Base-by-base conservation (phyloP, 2,888 invertebrate species). In the Cosmopolites sordidus region DNA sequence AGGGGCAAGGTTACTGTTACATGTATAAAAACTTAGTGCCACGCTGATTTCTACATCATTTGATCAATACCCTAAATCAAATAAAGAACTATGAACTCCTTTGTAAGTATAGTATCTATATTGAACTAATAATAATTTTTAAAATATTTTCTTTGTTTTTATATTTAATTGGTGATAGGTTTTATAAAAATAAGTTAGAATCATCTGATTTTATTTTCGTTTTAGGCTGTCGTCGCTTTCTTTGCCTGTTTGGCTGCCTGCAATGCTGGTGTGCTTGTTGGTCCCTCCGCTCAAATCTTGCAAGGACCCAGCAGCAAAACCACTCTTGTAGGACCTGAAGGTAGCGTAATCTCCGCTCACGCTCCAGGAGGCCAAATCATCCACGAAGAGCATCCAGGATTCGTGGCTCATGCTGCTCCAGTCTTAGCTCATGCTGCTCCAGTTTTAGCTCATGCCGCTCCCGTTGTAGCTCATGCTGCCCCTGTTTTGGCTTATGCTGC, bases 271-370 rank as follows among this genome's bases (percentile, higher is more conserved):
- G 38, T n/a, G 22, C 37, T 58, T n/a, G 52, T 56, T 16, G 53
- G 54, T 16, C 54, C 54, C 1, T 54, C 49, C 9, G 48, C 49
- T 5, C 22, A 54, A 17, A 51, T 55, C 39, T 8, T 67, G 8
- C 66, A 64, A 59, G 64, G 64, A 27, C 64, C 64, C 37, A 62
- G 64, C 51, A 61, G 57, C 39, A 62, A 56, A 48, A 60, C 64
- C 27, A 64, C 59, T 39, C 33, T 65, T 1, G 53, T 61, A 16
- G 65, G 65, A 22, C 65, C 65, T 29, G 65, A 65, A 45, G 65
- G 65, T n/a, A 64, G 65, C 45, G 43, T 54, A 11, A 64, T 64
- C 47, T 57, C 59, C 9, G 55, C 63, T 11, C 48, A 55, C 29
- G 56, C 56, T 15, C 63, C 63, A 16, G 63, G 63, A n/a, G 64